Evolutionary conservation across 2,797 vertebrate species (phyloP).

Genomic region (Rallus crepitans): DNA sequence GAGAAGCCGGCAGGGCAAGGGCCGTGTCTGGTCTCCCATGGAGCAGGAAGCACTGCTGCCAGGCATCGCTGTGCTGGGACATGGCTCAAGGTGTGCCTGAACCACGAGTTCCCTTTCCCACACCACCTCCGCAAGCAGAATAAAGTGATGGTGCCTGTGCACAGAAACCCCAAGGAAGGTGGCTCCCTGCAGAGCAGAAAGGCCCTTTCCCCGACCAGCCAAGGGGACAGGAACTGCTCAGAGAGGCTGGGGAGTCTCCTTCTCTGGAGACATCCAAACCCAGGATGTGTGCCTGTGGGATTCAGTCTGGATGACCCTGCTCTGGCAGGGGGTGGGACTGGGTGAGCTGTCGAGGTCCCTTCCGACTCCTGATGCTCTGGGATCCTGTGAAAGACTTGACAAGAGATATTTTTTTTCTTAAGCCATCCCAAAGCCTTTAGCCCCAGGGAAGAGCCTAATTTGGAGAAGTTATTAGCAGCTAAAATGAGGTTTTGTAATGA

Average conservation of each 20-base stretch:
- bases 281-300: too few relatives aligned
- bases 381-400: background rate
- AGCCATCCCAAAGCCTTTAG: background rate
- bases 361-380: too few relatives aligned
- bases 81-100: background rate
- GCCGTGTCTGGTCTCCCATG: fast-evolving
- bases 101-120: background rate
- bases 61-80: fast-evolving
- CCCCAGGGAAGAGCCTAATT: background rate
- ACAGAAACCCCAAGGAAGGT: too few relatives aligned
- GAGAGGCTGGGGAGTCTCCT: too few relatives aligned
- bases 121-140: fast-evolving
- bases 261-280: too few relatives aligned
- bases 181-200: background rate
- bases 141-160: fast-evolving
- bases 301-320: too few relatives aligned
- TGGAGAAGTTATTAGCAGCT: background rate
- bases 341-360: too few relatives aligned
- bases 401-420: background rate
- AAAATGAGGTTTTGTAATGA: background rate
- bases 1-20: background rate
- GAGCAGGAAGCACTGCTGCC: background rate
- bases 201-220: background rate
- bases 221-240: background rate
- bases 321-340: too few relatives aligned